Base-by-base conservation (phyloP, 2,888 invertebrate species). In the Polydrusus pterygomalis region DNA sequence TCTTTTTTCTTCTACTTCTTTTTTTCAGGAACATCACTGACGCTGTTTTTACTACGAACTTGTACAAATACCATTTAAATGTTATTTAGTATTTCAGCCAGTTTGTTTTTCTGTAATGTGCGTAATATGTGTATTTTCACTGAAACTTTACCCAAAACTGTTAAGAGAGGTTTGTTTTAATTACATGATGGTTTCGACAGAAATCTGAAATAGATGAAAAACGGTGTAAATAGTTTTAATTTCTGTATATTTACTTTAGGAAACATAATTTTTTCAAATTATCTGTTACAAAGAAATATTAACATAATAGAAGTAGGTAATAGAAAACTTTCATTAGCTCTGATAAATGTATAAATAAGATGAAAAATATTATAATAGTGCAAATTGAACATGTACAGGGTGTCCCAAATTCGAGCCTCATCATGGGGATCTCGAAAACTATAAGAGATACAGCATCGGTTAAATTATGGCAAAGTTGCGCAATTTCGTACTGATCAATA, bases 21-120 rank as follows among this genome's bases (percentile, higher is more conserved):
- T 78, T 79, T 80, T 79, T 78, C 79, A 80, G 74, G 72, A 79
- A 77, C 83, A 83, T 82, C 78, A 81, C 82, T 81, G 79, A 70
- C 69, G 67, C 78, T 78, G 70, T 79, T 80, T 78, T 78, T 75
- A 54, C 58, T 68, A 58, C 63, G 30, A 64, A 54, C 77, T 70
- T 40, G 65, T 72, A 68, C 68, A 79, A 77, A 69, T 62, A 70
- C 30, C 79, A 77, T 79, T 74, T 79, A 79, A 77, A 70, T 67
- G 34, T 65, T 70, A 51, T 49, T 43, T 69, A 45, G 43, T 45
- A 43, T 40, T 40, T 34, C 49, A 63, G 34, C 34, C 49, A 58
- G 45, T 62, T 62, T 67, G 70, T 54, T 56, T 65, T 71, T 63
- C 60, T 49, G 60, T 30, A 68, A 73, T 70, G 70, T 78, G 73